Base-by-base conservation (phyloP, 1,140 invertebrate species). In the Vanessa atalanta region DNA sequence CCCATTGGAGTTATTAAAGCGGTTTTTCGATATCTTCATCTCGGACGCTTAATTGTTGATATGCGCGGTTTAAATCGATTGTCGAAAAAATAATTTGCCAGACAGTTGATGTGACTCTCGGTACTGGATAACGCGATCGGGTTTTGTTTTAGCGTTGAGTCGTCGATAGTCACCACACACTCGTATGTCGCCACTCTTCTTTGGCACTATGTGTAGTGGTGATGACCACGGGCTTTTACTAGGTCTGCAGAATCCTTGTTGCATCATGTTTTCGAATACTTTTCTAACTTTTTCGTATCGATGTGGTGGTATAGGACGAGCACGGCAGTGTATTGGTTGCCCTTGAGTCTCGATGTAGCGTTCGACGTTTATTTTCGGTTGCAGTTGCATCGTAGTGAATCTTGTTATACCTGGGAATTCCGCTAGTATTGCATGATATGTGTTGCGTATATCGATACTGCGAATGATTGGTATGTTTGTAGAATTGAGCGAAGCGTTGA, bases 371-470 rank as follows among this genome's bases (percentile, higher is more conserved):
- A 71, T 60, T 53, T 80, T 77, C 12, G 65, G 65, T 65, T 51
- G 50, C n/a, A 76, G 51, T 37, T 78, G 65, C 76, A 80, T 80
- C 14, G 75, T 51, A 31, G 74, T 66, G 23, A 65, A 68, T 72
- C 66, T 66, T 47, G 79, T 77, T 15, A 70, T 81, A 16, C 74
- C 73, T n/a, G 80, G 67, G 55, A 66, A 86, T 26, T 83, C 78
- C 5, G 64, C 72, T 48, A 80, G 47, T 70, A 85, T 71, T 13
- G 78, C 53, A 53, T 78, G 75, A 66, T 82, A 74, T 20, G 83
- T 16, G 26, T 83, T n/a, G 43, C 80, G 61, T 55, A 69, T 37
- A 65, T 79, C 77, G 20, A 20, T 20, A 20, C 20, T 20, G 1
- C 20, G 20, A 20, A 20, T 20, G 20, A 1, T 20, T 20, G 20